Evolutionary conservation across 2,888 invertebrate species (phyloP), one percentile per base, ranked within the genome.

Genomic region (Drosophila siamana): DNA sequence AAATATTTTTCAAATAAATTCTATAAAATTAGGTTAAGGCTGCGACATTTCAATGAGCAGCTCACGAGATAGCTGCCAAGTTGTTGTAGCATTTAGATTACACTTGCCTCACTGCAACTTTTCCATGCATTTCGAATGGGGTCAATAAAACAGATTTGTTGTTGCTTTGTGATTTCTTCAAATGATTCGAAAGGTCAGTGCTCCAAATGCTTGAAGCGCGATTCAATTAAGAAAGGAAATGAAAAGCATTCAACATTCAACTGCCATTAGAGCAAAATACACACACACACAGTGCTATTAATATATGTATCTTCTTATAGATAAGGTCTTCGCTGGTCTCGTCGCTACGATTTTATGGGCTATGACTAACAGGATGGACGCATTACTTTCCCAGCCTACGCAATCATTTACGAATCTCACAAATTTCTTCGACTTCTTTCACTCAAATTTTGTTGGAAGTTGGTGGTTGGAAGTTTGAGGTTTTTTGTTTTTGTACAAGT

Each of bases 341-440:
- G 48, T 6, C 22, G 48, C 13, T 16, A 51, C 15, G 30, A 30
- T 36, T 56, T 67, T 22, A 54, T 57, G 41, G 15, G 15, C 7
- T 57, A 44, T 68, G 57, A 36, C 36, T 44, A 33, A 61, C 38
- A 36, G 41, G 22, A 47, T 36, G 41, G 30, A 56, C 56, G 61
- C 47, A 66, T 46, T 36, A 41, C 67, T 61, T 71, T 75, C 69
- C 55, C 65, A 59, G 43, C 67, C 69, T 61, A 63, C 78, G 57
- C 78, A 56, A 60, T 16, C 44, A 24, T 64, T 43, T 64, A 28
- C 24, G 36, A 30, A 56, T 47, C 50, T 59, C 0, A 40, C 11
- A 46, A 46, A 51, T 52, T 47, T 64, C 74, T 59, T 22, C 19
- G 41, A 15, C 9, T 54, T 68, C 66, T 66, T 70, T 62, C 48